Conservation (phyloP, 2,888 invertebrate genomes). For the Orthosia gracilis region DNA sequence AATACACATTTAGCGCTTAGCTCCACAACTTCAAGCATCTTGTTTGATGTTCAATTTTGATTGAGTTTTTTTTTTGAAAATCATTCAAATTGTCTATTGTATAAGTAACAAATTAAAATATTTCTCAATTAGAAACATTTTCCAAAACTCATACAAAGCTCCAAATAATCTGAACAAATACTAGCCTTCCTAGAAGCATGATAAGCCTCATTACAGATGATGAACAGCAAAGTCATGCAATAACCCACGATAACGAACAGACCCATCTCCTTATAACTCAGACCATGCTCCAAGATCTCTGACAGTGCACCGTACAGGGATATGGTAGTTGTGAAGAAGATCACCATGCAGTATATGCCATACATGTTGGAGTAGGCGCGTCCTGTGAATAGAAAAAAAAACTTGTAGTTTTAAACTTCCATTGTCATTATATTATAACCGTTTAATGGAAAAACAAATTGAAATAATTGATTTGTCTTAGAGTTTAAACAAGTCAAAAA, state of each 20-base stretch:
- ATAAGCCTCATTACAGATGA: constrained; percentile 94
- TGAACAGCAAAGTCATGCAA: constrained; percentile 93
- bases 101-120: background rate
- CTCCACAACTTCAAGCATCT: too few relatives aligned
- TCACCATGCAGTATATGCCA: constrained; percentile 94
- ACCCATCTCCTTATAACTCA: constrained; percentile 94
- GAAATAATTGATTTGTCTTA: too few relatives aligned
- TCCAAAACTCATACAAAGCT: background rate
- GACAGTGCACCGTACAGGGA: constrained; percentile 93
- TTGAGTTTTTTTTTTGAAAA: background rate
- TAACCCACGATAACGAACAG: constrained; percentile 94
- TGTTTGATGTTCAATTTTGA: background rate
- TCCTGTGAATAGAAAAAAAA: constrained; percentile 76
- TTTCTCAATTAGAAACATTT: background rate
- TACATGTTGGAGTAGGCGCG: constrained; percentile 95
- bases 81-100: background rate
- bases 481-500: too few relatives aligned
- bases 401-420: too few relatives aligned
- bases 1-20: background rate
- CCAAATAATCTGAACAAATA: background rate
- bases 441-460: too few relatives aligned
- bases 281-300: constrained; percentile 93
- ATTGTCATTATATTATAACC: too few relatives aligned
- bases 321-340: constrained; percentile 94
- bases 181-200: constrained; percentile 92